Conservation (phyloP, 1,140 invertebrate genomes). For the Caenorhabditis remanei region DNA sequence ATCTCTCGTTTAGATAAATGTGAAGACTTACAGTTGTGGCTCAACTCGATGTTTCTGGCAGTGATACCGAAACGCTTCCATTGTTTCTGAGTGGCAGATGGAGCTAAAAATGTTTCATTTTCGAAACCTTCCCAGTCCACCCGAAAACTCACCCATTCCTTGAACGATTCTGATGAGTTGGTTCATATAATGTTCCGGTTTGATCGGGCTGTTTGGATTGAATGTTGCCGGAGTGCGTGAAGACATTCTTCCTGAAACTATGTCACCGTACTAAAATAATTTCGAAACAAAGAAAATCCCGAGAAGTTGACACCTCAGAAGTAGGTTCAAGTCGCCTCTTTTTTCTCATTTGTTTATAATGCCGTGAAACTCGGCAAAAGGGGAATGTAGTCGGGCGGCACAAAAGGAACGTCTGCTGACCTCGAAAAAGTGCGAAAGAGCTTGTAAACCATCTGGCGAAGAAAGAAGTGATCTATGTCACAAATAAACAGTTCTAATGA, state of each 20-base stretch:
- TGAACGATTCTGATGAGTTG: not conserved
- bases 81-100: not conserved
- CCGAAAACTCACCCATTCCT: not conserved
- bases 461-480: no score
- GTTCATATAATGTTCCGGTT: not conserved
- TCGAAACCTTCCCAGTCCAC: not conserved
- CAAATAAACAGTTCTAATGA: no score
- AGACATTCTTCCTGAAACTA: not conserved
- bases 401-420: no score
- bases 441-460: no score
- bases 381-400: no score
- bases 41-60: conserved; percentile 1
- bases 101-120: not conserved
- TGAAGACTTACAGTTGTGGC: not conserved
- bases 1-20: no score
- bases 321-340: no score
- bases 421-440: no score
- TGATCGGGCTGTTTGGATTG: not conserved
- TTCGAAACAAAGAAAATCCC: not conserved
- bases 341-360: no score
- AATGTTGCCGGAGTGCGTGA: not conserved
- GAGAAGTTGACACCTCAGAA: no score
- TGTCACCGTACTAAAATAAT: not conserved
- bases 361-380: no score
- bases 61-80: not conserved